A percentile compares a stretch with the other conserved stretches of the same genome.
Conservation (phyloP, 2,888 invertebrate genomes). For the Mythimna ferrago region DNA sequence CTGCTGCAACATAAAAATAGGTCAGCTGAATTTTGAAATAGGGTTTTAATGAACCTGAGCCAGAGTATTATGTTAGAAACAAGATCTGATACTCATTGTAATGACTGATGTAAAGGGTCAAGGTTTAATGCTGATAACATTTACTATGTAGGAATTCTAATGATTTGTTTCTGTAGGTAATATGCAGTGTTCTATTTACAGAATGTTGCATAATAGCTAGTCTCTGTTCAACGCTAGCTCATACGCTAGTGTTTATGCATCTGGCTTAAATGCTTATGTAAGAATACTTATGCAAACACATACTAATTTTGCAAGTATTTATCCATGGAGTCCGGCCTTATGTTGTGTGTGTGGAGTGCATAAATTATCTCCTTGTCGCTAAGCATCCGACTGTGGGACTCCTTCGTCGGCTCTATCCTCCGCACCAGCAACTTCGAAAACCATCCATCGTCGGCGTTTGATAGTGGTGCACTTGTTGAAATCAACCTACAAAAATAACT, state of each 20-base stretch:
- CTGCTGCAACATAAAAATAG: not conserved
- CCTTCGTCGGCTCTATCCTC: slow-evolving; percentile 98
- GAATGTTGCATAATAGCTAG: slow-evolving; percentile 84
- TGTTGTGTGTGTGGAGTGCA: slow-evolving; percentile 98
- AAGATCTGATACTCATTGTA: not conserved
- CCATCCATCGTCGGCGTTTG: slow-evolving; percentile 94
- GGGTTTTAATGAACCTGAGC: not conserved
- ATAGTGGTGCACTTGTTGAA: slow-evolving; percentile 78
- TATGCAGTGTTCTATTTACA: slow-evolving; percentile 77
- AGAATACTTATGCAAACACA: slow-evolving; percentile 82
- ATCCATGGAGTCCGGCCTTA: slow-evolving; percentile 96
- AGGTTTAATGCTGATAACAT: slow-evolving; percentile 68
- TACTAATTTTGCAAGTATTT: slow-evolving; percentile 98
- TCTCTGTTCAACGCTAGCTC: slow-evolving; percentile 61
- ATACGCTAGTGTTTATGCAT: slow-evolving; percentile 53
- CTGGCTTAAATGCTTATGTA: slow-evolving; percentile 57
- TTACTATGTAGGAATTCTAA: slow-evolving; percentile 65
- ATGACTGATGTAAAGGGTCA: slow-evolving; percentile 66
- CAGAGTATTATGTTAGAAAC: slow-evolving; percentile 5
- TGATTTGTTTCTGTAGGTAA: slow-evolving; percentile 37
- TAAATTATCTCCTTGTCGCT: slow-evolving; percentile 99
- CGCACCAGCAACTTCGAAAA: slow-evolving; percentile 96
- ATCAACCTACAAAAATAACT: slow-evolving; percentile 84
- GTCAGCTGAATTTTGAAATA: not conserved
- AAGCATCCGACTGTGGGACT: slow-evolving; percentile 98